A percentile compares a stretch with the other conserved stretches of the same genome.
Conservation (phyloP, 37 sponge, comb jelly and placozoan species). For the Crambe crambe region DNA sequence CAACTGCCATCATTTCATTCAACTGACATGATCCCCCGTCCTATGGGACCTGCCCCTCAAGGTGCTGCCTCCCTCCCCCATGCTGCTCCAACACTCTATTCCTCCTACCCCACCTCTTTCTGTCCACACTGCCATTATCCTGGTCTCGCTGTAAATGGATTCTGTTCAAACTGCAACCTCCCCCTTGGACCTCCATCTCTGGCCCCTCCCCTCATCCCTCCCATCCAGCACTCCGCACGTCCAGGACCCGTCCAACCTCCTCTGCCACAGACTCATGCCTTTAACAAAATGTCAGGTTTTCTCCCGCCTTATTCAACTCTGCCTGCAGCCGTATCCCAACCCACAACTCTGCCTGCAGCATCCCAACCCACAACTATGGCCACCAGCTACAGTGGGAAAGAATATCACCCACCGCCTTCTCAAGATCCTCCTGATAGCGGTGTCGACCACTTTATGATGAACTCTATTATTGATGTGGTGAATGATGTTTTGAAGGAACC, state of each 20-base stretch:
- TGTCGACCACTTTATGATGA: slow-evolving; percentile 43
- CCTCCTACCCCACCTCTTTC: background rate
- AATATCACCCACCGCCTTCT: background rate
- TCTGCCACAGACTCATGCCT: background rate
- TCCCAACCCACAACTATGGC: no score
- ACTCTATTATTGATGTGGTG: slow-evolving; percentile 28
- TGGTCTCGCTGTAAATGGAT: background rate
- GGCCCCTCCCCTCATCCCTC: background rate
- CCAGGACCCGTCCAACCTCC: background rate
- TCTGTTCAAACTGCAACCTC: slow-evolving; percentile 32
- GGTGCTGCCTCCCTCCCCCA: background rate
- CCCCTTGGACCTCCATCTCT: background rate
- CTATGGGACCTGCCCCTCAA: background rate
- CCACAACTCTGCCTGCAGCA: background rate
- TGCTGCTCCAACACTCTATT: background rate
- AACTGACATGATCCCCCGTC: background rate
- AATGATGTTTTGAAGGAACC: slow-evolving; percentile 25
- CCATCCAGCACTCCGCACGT: background rate
- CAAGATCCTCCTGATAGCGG: background rate
- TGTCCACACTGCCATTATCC: slow-evolving; percentile 35
- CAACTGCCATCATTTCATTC: background rate
- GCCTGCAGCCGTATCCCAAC: background rate
- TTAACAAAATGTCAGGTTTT: background rate
- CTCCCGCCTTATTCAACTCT: background rate
- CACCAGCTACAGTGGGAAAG: background rate